Evolutionary conservation across 2,888 invertebrate species (phyloP), one percentile per base, ranked within the genome.

Genomic region (Deilephila porcellus): DNA sequence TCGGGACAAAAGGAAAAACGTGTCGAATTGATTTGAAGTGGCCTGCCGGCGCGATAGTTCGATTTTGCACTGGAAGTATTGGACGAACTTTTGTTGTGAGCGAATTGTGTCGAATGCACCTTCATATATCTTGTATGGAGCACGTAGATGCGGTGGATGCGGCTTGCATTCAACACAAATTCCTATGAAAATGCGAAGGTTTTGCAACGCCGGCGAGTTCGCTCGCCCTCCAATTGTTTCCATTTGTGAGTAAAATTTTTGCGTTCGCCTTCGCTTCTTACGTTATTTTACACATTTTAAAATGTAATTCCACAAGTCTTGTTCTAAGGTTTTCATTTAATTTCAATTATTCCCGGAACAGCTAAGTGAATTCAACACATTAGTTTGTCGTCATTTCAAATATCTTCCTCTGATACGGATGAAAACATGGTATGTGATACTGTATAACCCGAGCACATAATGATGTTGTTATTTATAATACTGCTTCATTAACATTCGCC

Each of bases 101-200:
- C 76, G 71, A 78, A 81, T 81, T 75, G 70, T 73, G 78, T 78
- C 64, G 70, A 64, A 75, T 67, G 73, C 75, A 74, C 45, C 76
- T 75, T 72, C 71, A 59, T 71, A 56, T 34, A 56, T 56, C 34
- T 56, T 71, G 71, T 37, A 71, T 56, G 56, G 34, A 34, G 20
- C 34, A 25, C 62, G 62, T 53, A 62, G 29, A 71, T 59, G 25
- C n/a, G 29, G 52, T 60, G 60, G 29, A 67, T 79, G 77, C 74
- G 71, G 74, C 71, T 71, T 64, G 75, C 75, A 75, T 81, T 73
- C 73, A 72, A 70, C 76, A 72, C 70, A 62, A 78, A 79, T 76
- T 74, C 73, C 75, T 74, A 75, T 76, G 79, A 75, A 81, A 75
- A 79, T 80, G 74, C 72, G 72, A 52, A 73, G 70, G 60, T 72